Percentiles rank a stretch among this genome's conserved stretches.
Evolutionary conservation across 1,140 invertebrate genomes (phyloP).

Genomic region (Drosophila nikananu): DNA sequence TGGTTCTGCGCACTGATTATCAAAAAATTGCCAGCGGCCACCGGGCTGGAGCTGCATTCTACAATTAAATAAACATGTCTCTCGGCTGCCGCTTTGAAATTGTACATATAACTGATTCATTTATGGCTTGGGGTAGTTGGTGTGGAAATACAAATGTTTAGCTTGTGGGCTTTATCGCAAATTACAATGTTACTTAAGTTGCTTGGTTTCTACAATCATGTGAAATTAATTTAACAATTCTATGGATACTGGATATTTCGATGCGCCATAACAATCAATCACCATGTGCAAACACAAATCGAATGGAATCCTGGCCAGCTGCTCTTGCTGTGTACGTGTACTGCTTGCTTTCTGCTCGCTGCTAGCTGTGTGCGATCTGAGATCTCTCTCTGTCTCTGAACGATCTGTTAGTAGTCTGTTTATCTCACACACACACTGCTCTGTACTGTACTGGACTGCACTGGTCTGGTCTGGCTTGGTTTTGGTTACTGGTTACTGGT

Average conservation of each 20-base stretch:
- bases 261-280: constrained; percentile 53
- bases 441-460: constrained; percentile 31
- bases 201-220: constrained; percentile 46
- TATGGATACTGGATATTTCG: constrained; percentile 58
- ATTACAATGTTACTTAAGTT: constrained; percentile 66
- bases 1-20: constrained; percentile 77
- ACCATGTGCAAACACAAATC: constrained; percentile 53
- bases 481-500: constrained; percentile 1
- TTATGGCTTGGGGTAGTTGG: constrained; percentile 29
- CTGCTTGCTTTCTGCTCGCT: constrained; percentile 37
- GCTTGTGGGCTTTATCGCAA: constrained; percentile 39
- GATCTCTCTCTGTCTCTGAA: constrained; percentile 29
- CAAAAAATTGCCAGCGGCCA: constrained; percentile 57
- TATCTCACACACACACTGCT: constrained; percentile 25
- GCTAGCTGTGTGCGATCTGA: constrained; percentile 41
- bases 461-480: constrained; percentile 27
- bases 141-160: constrained; percentile 59
- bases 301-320: constrained; percentile 71
- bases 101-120: constrained; percentile 32
- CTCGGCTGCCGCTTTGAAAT: constrained; percentile 59
- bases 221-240: constrained; percentile 65
- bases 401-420: constrained; percentile 29
- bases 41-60: constrained; percentile 31
- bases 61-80: constrained; percentile 40
- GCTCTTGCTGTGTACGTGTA: constrained; percentile 72